Base-by-base conservation (phyloP, 2,113 vertebrate species). In the Zapus hudsonius region DNA sequence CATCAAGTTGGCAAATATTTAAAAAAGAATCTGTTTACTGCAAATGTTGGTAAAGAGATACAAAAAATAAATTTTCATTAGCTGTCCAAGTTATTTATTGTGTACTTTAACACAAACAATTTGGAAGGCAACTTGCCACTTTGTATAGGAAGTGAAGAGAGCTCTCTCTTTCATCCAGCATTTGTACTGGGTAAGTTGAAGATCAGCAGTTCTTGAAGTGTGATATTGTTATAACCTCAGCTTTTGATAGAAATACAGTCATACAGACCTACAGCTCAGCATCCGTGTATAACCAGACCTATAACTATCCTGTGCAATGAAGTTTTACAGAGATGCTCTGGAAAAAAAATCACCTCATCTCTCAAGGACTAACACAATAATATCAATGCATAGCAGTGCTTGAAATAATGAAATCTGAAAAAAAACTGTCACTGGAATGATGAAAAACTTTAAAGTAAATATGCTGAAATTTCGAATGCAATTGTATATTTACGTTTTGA, bases 381-480 rank as follows among this genome's bases (percentile, higher is more conserved):
- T 44, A 12, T 23, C 67, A 9, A 80, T 11, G 61, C 80, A 59
- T 0, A 72, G 10, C 40, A 76, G 16, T 84, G 8, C 13, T 85
- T 76, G 5, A 33, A 75, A 76, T 31, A 27, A 33, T 81, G n/a
- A 89, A 72, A 76, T 67, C 16, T 67, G 15, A 22, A 44, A 84
- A 84, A 25, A 84, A 84, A 63, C n/a, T 66, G 7, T 36, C 22
- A 31, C 3, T 23, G 40, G 47, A 81, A 20, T 75, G 72, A 90
- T 64, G 12, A 84, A 87, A 89, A 82, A 83, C 79, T 86, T 87
- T 87, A 89, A 94, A 75, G 73, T 33, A 74, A 80, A 76, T 64
- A 61, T n/a, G 66, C 3, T 40, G 55, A 76, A 66, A 42, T 13
- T 90, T 7, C 31, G 90, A 63, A 27, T 55, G 12, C 33, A n/a